A percentile compares a stretch with the other conserved stretches of the same genome.
These are phyloP conservation scores for Notospermus geniculatus DNA, from an alignment of 1,140 invertebrate genomes.

Conservation along the genomic window DNA sequence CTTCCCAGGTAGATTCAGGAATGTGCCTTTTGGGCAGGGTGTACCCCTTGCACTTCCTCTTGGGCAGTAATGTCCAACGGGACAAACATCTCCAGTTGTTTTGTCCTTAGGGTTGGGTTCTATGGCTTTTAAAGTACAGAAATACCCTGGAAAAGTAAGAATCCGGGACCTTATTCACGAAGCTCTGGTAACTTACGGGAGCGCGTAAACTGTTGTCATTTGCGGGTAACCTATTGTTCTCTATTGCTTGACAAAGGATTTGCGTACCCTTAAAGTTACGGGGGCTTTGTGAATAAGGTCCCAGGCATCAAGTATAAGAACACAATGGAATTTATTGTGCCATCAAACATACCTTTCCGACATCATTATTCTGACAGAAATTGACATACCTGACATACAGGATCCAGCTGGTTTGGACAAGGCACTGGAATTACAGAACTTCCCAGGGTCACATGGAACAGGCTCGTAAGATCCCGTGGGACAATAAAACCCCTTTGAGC, in stretches of 20 bases:
- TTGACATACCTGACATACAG: slow-evolving; percentile 15
- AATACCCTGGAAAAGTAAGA: slow-evolving; percentile 37
- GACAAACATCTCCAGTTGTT: slow-evolving; percentile 37
- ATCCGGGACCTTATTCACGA: too few species aligned
- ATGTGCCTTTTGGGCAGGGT: slow-evolving; percentile 46
- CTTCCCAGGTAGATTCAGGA: slow-evolving; percentile 33
- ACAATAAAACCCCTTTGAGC: slow-evolving; percentile 19
- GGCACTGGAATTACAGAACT: slow-evolving; percentile 19
- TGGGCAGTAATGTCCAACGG: slow-evolving; percentile 45
- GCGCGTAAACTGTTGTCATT: too few species aligned
- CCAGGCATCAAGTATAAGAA: too few species aligned
- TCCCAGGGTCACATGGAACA: slow-evolving; percentile 19
- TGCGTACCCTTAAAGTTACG: too few species aligned
- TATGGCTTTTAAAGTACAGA: slow-evolving; percentile 37
- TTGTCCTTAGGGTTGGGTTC: slow-evolving; percentile 30
- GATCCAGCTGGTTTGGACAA: slow-evolving; percentile 14
- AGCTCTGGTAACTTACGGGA: too few species aligned
- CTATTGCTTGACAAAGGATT: too few species aligned
- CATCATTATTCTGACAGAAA: background rate
- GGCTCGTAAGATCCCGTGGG: slow-evolving; percentile 11
- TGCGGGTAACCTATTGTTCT: too few species aligned
- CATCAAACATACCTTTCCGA: background rate
- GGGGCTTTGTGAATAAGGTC: too few species aligned
- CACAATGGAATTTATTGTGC: too few species aligned
- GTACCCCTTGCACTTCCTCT: slow-evolving; percentile 26